Evolutionary conservation across 30 jellyfish, hydroid and myxozoan species (phyloP), one percentile per base, ranked within the genome.

Genomic region (Hydractinia echinata): DNA sequence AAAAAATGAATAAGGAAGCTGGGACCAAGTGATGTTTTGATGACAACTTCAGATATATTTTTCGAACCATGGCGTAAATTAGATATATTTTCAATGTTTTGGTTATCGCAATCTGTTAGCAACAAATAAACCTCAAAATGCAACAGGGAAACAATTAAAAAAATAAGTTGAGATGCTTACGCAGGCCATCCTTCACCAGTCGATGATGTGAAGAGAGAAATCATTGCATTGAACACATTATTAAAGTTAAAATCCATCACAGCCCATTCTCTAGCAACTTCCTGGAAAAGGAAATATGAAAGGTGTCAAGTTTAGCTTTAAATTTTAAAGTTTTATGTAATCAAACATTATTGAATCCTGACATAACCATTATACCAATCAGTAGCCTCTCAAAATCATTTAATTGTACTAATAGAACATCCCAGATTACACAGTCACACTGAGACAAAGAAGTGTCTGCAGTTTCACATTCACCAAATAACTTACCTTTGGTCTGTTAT

Each of bases 171-270:
- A 13, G 53, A 54, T 53, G 53, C 85, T 77, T 77, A 77, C 55
- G 93, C 76, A 4, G 92, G 93, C 96, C 96, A 88, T 0, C 96
- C 96, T 70, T 88, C 96, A 51, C 96, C 96, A 8, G 96, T 88
- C 50, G 96, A 83, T 14, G 96, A 88, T 4, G 96, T 83, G 70
- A 88, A 88, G 73, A 88, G 66, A 2, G 96, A 78, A 19, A 55
- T 76, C 89, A 88, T 76, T 5, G 96, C 96, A 61, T 67, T 67
- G 20, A 79, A 79, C 3, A 84, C 72, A 69, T 88, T 68, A 66
- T 88, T 89, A 61, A 88, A 88, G 76, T 88, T 88, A 84, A 87
- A 88, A 62, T 82, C 94, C 16, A 54, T 51, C 55, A 55, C 20
- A 20, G 20, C 54, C 96, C 96, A 88, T 50, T 69, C 54, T 2